Evolutionary conservation across 2,797 vertebrate species (phyloP), one percentile per base, ranked within the genome.

Genomic region (Gymnothorax reevesii): DNA sequence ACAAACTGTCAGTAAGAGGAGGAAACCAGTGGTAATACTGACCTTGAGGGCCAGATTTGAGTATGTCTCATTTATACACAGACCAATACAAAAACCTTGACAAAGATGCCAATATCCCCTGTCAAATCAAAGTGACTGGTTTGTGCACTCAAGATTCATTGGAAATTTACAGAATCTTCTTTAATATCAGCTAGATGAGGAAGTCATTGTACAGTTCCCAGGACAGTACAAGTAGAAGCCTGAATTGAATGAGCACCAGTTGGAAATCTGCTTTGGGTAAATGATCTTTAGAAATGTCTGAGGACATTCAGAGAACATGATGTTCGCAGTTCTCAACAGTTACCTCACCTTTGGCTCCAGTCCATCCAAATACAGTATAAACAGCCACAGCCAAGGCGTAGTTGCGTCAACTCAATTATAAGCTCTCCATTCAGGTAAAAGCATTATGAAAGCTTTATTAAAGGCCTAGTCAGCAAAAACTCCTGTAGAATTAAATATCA

Each of bases 271-370:
- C 52, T 80, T 80, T 55, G 52, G n/a, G 55, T 80, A 80, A 80
- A 80, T 15, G 49, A 80, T 80, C 77, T 80, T 55, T 80, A 52
- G 20, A 80, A 80, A 80, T 80, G 77, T 84, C 66, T 84, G 20
- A 66, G 60, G 60, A 62, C 3, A 42, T 64, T 84, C 59, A 0
- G 59, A n/a, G 83, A 64, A 84, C 83, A 84, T 64, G 59, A 49
- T 84, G 83, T 84, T 84, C 83, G 66, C 60, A 62, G 33, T 62
- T 64, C 64, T 84, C 42, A 59, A 83, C 55, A 83, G 57, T 27
- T 84, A 84, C 60, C 42, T 64, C 59, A 64, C 7, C 83, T 15
- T 64, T 84, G 83, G 83, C 83, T 84, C 10, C 83, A 84, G 83
- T 84, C 83, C 83, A 84, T 15, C 59, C 59, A 84, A 60, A 84